Conservation (phyloP, 2,113 vertebrate species). For the Paradoxurus hermaphroditus region DNA sequence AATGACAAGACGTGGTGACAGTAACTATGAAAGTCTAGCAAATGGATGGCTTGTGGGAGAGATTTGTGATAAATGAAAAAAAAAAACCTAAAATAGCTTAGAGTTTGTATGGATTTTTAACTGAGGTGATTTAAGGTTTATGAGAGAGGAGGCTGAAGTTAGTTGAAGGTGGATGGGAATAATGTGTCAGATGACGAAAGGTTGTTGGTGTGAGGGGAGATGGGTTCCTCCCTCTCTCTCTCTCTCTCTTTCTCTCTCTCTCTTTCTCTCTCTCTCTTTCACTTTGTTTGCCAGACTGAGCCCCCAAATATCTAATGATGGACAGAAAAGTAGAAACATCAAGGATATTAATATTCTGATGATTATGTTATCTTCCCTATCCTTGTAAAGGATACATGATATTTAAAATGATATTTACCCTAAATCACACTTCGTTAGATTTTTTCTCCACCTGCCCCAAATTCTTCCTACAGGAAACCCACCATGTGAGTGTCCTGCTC, state of each 20-base stretch:
- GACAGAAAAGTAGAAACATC: neutral
- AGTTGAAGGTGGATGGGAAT: neutral
- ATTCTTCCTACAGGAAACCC: neutral
- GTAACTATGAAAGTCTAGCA: neutral
- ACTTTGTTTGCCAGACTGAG: neutral
- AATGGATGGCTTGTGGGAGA: neutral
- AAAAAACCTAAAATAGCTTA: neutral
- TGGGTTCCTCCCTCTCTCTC: neutral
- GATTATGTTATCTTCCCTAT: neutral
- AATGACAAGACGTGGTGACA: neutral
- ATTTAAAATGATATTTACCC: neutral
- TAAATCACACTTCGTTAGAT: neutral
- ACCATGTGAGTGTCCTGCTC: neutral
- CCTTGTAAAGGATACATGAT: neutral
- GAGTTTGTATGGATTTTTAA: neutral
- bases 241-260: neutral
- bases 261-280: neutral
- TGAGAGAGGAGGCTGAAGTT: neutral
- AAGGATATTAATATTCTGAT: neutral
- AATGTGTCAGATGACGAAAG: no score
- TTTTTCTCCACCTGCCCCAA: neutral
- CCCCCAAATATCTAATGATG: neutral
- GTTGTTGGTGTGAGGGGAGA: no score
- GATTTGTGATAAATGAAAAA: neutral
- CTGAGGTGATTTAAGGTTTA: neutral